Base-by-base conservation (phyloP, 2,113 vertebrate genomes). In the Condylura cristata region DNA sequence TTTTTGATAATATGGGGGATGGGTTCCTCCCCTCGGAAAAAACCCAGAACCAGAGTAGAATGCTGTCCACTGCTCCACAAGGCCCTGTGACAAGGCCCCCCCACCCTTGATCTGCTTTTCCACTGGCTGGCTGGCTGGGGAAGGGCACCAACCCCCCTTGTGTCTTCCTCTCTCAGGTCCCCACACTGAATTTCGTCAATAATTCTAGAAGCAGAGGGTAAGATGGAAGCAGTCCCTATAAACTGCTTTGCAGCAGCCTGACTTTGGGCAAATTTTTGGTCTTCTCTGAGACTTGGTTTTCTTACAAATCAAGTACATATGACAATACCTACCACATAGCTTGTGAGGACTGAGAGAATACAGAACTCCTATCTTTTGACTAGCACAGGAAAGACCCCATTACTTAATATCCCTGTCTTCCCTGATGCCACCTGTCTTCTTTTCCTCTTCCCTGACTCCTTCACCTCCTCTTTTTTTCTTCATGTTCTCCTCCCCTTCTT, bases 1-100 rank as follows among this genome's bases (percentile, higher is more conserved):
- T 17, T 79, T 97, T 95, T 82, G 46, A 44, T 88, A 92, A 92
- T 20, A 63, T 13, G 53, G 53, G 48, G 48, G 48, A 16, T 17
- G 16, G 48, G 53, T 53, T 53, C 20, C 53, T 56, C 20, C 53
- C 20, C 7, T 24, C 53, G 0, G 32, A 48, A 51, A 51, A 89
- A 86, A 92, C 58, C 12, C 9, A 63, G 13, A 79, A 26, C 68
- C 89, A 66, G 89, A 61, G 26, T 51, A 82, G 68, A 95, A 74
- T 32, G 71, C 66, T 26, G 6, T 17, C 5, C 8, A 26, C 24
- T 32, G 51, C 17, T 41, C 5, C 30, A 63, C 5, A 48, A 74
- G 93, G 89, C 63, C 9, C 18, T 8, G n/a, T 63, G 2, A 12
- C n/a, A 41, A 75, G 8, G 41, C 10, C 34, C 37, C 7, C n/a